Evolutionary conservation across 1,140 invertebrate genomes (phyloP).

Genomic region (Zaprionus tsacasi): DNA sequence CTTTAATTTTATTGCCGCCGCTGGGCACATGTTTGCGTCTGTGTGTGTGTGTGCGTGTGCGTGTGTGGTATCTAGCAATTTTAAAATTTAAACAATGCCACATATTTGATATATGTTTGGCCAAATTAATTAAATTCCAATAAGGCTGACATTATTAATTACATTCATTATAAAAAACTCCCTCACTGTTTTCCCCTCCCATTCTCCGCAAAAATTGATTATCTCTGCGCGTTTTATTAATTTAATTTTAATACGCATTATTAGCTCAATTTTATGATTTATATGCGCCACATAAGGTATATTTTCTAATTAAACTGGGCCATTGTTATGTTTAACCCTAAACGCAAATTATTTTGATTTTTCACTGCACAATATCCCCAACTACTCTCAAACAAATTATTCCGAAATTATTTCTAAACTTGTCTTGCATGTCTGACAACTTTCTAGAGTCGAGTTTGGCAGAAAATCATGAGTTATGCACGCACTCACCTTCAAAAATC

Average conservation of each 20-base stretch:
- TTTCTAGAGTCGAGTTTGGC: neutral
- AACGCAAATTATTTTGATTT: conserved; percentile 24
- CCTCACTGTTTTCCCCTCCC: neutral
- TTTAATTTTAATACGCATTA: conserved; percentile 41
- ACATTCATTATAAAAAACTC: conserved; percentile 16
- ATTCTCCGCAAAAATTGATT: conserved; percentile 18
- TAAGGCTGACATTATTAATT: conserved; percentile 66
- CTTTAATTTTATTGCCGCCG: conserved; percentile 49
- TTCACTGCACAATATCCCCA: no score
- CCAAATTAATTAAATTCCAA: conserved; percentile 74
- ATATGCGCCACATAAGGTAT: conserved; percentile 37
- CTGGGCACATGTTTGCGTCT: neutral
- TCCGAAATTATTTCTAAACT: neutral
- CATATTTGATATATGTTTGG: conserved; percentile 55
- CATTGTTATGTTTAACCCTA: conserved; percentile 43
- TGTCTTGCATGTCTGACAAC: neutral
- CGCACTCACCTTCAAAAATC: conserved; percentile 47
- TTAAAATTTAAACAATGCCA: conserved; percentile 14
- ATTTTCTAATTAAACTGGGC: conserved; percentile 46
- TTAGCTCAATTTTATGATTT: conserved; percentile 41
- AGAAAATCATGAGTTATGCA: conserved; percentile 3
- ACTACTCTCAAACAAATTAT: neutral
- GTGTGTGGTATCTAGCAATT: conserved; percentile 17
- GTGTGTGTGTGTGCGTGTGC: conserved; percentile 12
- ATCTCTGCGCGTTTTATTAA: conserved; percentile 43